Evolutionary conservation across 2,888 invertebrate genomes (phyloP), one percentile per base, ranked within the genome.

Genomic region (Sphaerophoria rueppellii): DNA sequence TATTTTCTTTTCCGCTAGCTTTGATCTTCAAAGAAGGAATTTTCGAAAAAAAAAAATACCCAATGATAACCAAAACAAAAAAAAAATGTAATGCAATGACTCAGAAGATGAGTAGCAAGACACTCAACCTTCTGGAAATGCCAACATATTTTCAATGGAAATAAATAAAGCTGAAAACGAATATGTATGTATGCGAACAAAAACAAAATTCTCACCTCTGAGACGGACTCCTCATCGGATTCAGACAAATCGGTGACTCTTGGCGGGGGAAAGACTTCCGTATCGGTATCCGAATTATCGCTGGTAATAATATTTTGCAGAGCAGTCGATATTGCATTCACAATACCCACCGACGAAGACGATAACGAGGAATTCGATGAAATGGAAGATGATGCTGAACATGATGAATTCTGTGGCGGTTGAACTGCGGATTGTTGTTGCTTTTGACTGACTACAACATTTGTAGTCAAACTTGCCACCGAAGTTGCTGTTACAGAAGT

Each of bases 151-250:
- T 34, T 7, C 11, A 14, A 48, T 52, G 40, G 14, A 61, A 73
- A 52, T 58, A 46, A 48, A 46, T 37, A 32, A 34, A 55, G 2
- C 40, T 16, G 9, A 32, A 43, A 63, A 74, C 4, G 48, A 74
- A 54, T 37, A 16, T 14, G 16, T 52, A 37, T 60, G 34, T 37
- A 40, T 40, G 9, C 4, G 9, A 40, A 24, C 24, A 24, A 24
- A 24, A 24, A 24, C 24, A 24, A 24, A 24, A 24, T 24, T 43
- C 43, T 95, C 95, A 98, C 98, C 97, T 98, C 98, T 91, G 97
- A 98, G 92, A 97, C 97, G 93, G 98, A 98, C 93, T 98, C 98
- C 93, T 98, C 98, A 93, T 98, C 98, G 93, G 97, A 98, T 94
- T 97, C 98, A 91, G 98, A 98, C 92, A 97, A 95, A 94, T 97